Conservation (phyloP, 2,113 vertebrate genomes). For the Oryzias woworae region DNA sequence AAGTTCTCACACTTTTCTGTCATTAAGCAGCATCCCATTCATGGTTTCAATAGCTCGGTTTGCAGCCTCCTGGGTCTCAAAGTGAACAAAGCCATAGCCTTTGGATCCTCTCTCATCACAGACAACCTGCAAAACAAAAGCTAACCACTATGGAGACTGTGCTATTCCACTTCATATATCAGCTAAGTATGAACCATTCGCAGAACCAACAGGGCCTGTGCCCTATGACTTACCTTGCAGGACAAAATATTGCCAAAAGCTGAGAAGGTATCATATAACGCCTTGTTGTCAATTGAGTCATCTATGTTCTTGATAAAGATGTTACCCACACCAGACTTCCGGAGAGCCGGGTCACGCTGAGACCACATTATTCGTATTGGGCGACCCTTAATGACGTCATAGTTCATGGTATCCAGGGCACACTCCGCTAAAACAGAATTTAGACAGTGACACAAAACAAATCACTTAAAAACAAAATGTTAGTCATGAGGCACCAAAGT, state of each 20-base stretch:
- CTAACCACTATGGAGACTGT: neutral
- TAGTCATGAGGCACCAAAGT: too few species aligned
- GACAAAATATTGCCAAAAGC: slow-evolving; percentile 97
- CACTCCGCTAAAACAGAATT: slow-evolving; percentile 83
- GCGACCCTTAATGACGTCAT: slow-evolving; percentile 93
- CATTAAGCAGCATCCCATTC: slow-evolving; percentile 98
- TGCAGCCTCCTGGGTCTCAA: slow-evolving; percentile 93
- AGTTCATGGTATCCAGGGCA: slow-evolving; percentile 98
- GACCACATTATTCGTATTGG: slow-evolving; percentile 99
- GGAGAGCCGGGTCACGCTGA: slow-evolving; percentile 92
- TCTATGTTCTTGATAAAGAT: slow-evolving; percentile 99
- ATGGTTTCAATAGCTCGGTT: slow-evolving; percentile 91
- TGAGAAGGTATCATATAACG: slow-evolving; percentile 96
- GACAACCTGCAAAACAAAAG: slow-evolving; percentile 81
- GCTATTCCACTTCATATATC: neutral
- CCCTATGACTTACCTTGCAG: slow-evolving; percentile 84
- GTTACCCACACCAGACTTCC: slow-evolving; percentile 95
- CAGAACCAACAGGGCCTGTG: neutral
- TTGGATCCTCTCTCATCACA: slow-evolving; percentile 94
- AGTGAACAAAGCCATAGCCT: slow-evolving; percentile 97
- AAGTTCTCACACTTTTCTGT: slow-evolving; percentile 90
- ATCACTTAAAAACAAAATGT: neutral
- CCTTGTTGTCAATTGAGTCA: slow-evolving; percentile 97
- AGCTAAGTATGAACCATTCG: neutral
- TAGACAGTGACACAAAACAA: neutral